Conservation (phyloP, 2,113 vertebrate genomes). For the Bujurquina vittata region DNA sequence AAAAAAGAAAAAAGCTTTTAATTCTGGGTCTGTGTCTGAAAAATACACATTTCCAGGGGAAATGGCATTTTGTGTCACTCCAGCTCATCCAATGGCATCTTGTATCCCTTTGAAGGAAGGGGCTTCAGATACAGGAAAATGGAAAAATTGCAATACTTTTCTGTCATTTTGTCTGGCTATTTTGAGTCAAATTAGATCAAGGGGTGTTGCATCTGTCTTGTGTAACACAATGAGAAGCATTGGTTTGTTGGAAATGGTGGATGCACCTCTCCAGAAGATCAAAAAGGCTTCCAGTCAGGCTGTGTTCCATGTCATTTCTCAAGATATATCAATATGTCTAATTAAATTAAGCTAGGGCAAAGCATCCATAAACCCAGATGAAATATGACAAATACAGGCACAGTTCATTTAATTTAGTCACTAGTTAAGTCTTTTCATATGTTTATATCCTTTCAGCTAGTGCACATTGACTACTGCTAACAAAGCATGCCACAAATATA, state of each 20-base stretch:
- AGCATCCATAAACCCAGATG: constrained; percentile 6
- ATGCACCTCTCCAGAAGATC: constrained; percentile 62
- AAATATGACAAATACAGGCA: not conserved
- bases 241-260: constrained; percentile 45
- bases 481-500: too few relatives aligned
- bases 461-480: too few relatives aligned
- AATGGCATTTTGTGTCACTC: constrained; percentile 78
- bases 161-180: constrained; percentile 88
- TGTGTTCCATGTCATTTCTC: constrained; percentile 42
- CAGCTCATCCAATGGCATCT: constrained; percentile 85
- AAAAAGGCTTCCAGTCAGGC: constrained; percentile 61
- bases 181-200: constrained; percentile 94
- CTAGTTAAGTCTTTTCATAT: not conserved
- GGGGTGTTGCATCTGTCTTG: constrained; percentile 83
- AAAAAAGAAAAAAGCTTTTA: constrained; percentile 27
- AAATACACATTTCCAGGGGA: constrained; percentile 79
- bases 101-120: constrained; percentile 91
- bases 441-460: too few relatives aligned
- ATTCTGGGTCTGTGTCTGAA: constrained; percentile 70
- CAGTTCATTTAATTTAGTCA: not conserved
- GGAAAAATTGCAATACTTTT: constrained; percentile 96
- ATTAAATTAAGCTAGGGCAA: constrained; percentile 28
- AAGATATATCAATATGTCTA: constrained; percentile 43
- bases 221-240: constrained; percentile 73
- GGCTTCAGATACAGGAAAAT: constrained; percentile 84